A percentile compares a stretch with the other conserved stretches of the same genome.
phyloP scores from a whole-genome alignment of 2,113 vertebrate species.

The Siniperca knerii region DNA sequence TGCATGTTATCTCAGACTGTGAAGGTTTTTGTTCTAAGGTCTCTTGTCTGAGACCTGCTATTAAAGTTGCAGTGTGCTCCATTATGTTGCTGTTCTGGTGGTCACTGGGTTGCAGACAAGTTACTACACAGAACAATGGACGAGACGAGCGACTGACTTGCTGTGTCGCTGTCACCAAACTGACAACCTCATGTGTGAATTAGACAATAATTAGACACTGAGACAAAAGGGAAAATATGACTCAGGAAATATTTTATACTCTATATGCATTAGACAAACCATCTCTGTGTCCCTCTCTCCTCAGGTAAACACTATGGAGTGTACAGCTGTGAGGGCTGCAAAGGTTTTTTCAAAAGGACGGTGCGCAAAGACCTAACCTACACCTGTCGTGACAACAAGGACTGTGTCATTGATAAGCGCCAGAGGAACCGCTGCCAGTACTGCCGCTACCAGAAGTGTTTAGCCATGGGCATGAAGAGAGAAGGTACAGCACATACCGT shows the following conservation, averaged over 20 bases:
- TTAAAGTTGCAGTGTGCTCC: neutral
- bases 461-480: slow-evolving; percentile 99
- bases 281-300: neutral
- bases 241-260: neutral
- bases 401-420: slow-evolving; percentile 98
- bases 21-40: slow-evolving; percentile 1
- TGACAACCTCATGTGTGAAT: neutral
- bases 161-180: neutral
- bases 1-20: neutral
- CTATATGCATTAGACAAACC: neutral
- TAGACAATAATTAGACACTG: neutral
- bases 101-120: neutral
- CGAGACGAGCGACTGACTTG: neutral
- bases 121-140: neutral
- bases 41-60: neutral
- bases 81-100: neutral
- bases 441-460: slow-evolving; percentile 99
- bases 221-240: neutral
- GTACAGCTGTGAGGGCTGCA: slow-evolving; percentile 99
- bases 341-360: slow-evolving; percentile 98
- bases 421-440: slow-evolving; percentile 99
- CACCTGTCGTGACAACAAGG: slow-evolving; percentile 97
- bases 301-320: slow-evolving; percentile 98
- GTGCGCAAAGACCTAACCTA: slow-evolving; percentile 98
- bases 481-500: slow-evolving; percentile 93